These are phyloP conservation scores for Napeogenes inachia DNA, from an alignment of 2,888 invertebrate genomes.

Conservation along the genomic window DNA sequence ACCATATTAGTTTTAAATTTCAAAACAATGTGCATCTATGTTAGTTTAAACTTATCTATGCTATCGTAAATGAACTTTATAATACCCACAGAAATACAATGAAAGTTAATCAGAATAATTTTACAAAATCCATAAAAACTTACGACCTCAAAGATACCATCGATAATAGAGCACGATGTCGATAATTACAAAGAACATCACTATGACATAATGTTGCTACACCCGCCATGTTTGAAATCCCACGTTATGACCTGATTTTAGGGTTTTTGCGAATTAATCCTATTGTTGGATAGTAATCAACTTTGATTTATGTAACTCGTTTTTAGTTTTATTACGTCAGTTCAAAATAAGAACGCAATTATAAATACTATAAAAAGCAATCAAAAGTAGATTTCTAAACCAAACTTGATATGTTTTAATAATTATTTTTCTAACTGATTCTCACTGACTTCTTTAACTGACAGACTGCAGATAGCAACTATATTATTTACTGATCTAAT, in stretches of 20 bases:
- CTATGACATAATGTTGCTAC: conserved; percentile 24
- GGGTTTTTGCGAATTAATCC: conserved; percentile 25
- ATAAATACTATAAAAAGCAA: not conserved
- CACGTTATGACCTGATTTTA: conserved; percentile 26
- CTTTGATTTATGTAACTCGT: conserved; percentile 16
- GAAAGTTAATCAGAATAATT: not conserved
- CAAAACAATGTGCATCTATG: not conserved
- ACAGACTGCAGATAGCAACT: too few relatives aligned
- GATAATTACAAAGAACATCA: conserved; percentile 20
- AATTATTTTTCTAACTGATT: too few relatives aligned
- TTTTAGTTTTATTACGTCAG: conserved; percentile 12
- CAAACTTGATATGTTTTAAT: not conserved
- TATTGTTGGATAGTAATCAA: conserved; percentile 17
- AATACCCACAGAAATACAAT: not conserved
- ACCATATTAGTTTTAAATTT: not conserved
- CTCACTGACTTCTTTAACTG: too few relatives aligned
- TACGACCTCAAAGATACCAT: conserved; percentile 16
- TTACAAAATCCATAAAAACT: conserved; percentile 6
- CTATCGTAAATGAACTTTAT: not conserved
- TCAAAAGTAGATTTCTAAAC: not conserved
- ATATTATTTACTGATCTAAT: too few relatives aligned
- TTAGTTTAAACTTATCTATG: not conserved
- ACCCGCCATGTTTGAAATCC: conserved; percentile 22
- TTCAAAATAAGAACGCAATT: not conserved
- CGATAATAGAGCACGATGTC: conserved; percentile 24